phyloP scores from a whole-genome alignment of 1,140 invertebrate genomes.

The Hermatobates lingyangjiaoensis region DNA sequence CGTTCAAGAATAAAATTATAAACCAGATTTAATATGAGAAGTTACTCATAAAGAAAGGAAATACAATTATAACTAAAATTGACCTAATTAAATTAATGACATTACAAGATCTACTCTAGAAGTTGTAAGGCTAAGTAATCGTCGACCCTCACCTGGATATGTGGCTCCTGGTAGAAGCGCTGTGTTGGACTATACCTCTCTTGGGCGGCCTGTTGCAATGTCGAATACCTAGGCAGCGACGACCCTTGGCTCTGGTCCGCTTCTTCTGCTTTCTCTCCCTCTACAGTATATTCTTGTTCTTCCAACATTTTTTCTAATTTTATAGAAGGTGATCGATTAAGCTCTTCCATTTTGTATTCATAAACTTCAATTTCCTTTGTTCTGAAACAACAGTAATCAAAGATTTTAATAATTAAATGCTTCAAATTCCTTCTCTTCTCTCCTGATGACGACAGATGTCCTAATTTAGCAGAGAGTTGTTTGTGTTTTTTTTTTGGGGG shows the following conservation, averaged over 20 bases:
- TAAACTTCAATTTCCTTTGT: neutral
- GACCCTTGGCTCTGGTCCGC: neutral
- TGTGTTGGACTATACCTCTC: neutral
- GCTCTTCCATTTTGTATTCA: neutral
- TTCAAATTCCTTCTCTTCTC: too few species aligned
- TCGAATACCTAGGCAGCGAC: neutral
- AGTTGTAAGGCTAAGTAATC: neutral
- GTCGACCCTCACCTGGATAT: neutral
- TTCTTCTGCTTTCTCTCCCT: neutral
- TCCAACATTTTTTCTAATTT: neutral
- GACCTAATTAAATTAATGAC: neutral
- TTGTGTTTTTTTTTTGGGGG: too few species aligned
- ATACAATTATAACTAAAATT: neutral
- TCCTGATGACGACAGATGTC: too few species aligned
- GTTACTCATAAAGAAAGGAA: neutral
- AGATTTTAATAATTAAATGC: too few species aligned
- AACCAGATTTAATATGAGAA: neutral
- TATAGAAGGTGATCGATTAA: neutral
- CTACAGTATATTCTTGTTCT: neutral
- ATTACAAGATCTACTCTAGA: neutral
- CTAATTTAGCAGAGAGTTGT: too few species aligned
- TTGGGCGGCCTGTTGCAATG: neutral
- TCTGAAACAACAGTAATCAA: too few species aligned
- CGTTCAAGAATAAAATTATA: too few species aligned
- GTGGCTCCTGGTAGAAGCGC: neutral